Conservation (phyloP, 2,113 vertebrate species). For the Mustela nigripes region DNA sequence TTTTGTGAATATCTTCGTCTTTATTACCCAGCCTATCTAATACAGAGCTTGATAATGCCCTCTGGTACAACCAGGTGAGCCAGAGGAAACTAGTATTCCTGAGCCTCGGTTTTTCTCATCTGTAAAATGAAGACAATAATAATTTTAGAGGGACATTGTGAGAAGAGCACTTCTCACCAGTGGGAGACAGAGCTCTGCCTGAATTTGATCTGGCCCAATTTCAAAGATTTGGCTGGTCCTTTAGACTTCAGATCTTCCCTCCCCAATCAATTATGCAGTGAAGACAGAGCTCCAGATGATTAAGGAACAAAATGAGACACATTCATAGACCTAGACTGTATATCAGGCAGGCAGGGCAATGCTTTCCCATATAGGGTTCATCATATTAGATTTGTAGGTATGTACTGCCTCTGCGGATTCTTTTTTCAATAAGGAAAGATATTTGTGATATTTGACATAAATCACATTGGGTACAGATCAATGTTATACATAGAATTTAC, state of each 20-base stretch:
- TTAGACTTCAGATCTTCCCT: slow-evolving; percentile 5
- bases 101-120: neutral
- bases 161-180: neutral
- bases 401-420: neutral
- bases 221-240: neutral
- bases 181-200: neutral
- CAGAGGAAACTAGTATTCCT: neutral
- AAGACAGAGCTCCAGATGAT: slow-evolving; percentile 27
- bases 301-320: slow-evolving; percentile 50
- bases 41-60: neutral
- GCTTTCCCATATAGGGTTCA: neutral
- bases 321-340: neutral
- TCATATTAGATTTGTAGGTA: slow-evolving; percentile 35
- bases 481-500: slow-evolving; percentile 27
- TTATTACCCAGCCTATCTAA: slow-evolving; percentile 19
- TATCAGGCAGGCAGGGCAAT: neutral
- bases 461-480: neutral
- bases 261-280: neutral
- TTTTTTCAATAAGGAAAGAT: neutral
- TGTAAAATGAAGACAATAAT: slow-evolving; percentile 13
- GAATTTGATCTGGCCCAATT: slow-evolving; percentile 11
- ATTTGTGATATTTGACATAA: slow-evolving; percentile 1
- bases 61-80: neutral
- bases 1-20: slow-evolving; percentile 19
- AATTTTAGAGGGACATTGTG: neutral